These are phyloP conservation scores for Poecilus cupreus DNA, from an alignment of 2,888 invertebrate genomes.

Conservation along the genomic window DNA sequence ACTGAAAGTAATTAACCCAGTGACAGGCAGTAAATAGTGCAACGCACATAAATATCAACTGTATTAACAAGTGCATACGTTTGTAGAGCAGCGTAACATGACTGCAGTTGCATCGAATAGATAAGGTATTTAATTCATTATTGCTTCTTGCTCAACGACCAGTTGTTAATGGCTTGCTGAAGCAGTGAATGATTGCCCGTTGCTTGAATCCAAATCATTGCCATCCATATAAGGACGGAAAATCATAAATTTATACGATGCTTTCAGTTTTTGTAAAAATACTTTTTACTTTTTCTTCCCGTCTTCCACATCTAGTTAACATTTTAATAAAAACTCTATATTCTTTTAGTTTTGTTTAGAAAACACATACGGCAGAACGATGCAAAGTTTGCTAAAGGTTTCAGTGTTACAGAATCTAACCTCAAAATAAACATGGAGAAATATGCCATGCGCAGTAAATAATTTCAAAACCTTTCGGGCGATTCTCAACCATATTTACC, in stretches of 20 bases:
- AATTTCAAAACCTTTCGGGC: too few species aligned
- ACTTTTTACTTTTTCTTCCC: too few species aligned
- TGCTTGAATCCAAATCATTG: not conserved
- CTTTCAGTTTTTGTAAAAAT: not conserved
- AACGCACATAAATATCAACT: conserved; percentile 54
- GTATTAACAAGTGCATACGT: conserved; percentile 53
- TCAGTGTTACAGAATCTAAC: too few species aligned
- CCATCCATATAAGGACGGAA: not conserved
- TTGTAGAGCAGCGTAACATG: conserved; percentile 53
- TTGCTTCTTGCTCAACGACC: conserved; percentile 47
- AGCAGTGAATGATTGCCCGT: conserved; percentile 19
- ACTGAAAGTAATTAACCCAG: conserved; percentile 57
- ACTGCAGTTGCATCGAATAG: conserved; percentile 49
- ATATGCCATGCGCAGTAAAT: too few species aligned
- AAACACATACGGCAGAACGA: too few species aligned
- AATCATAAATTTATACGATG: not conserved
- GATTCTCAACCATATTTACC: too few species aligned
- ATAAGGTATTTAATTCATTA: conserved; percentile 58
- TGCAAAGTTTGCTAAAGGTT: too few species aligned
- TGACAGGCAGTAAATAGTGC: conserved; percentile 58
- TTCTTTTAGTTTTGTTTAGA: too few species aligned
- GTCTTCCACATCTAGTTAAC: too few species aligned
- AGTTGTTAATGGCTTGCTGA: conserved; percentile 26
- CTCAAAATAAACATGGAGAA: too few species aligned
- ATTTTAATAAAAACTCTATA: too few species aligned